phyloP scores from a whole-genome alignment of 1,140 invertebrate species.

The Spodoptera frugiperda region DNA sequence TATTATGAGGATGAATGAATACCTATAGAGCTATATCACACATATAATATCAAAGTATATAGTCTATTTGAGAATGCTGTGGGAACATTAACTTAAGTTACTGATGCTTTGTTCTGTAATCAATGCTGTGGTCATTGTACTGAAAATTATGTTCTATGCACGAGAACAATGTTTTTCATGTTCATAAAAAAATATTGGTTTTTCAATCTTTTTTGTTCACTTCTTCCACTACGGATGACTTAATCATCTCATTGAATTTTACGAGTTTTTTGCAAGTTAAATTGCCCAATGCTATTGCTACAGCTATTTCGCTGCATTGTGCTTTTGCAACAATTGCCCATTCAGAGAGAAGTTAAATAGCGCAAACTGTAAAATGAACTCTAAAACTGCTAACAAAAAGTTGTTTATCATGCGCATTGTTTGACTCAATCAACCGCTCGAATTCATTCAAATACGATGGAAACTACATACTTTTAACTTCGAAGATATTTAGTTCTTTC shows the following conservation, averaged over 20 bases:
- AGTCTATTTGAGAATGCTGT: no score
- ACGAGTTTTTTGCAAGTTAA: slow-evolving; percentile 6
- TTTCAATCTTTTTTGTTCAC: neutral
- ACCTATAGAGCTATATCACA: no score
- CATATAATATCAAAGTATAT: no score
- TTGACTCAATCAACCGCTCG: slow-evolving; percentile 9
- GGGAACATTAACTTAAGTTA: no score
- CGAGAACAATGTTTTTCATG: neutral
- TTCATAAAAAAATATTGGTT: neutral
- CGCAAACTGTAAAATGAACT: neutral
- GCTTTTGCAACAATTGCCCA: slow-evolving; percentile 1
- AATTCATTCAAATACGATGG: neutral
- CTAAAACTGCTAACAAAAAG: neutral
- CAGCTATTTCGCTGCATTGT: neutral
- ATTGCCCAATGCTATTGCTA: neutral
- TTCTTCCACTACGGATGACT: neutral
- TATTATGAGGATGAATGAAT: no score
- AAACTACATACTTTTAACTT: neutral
- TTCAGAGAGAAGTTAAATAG: neutral
- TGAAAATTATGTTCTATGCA: neutral
- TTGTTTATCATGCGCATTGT: slow-evolving; percentile 1
- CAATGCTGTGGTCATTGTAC: neutral
- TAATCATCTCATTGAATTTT: slow-evolving; percentile 17
- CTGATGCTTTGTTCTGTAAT: neutral
- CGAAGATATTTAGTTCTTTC: neutral